Conservation (phyloP, 2,797 vertebrate genomes). For the Galagoides demidoff region DNA sequence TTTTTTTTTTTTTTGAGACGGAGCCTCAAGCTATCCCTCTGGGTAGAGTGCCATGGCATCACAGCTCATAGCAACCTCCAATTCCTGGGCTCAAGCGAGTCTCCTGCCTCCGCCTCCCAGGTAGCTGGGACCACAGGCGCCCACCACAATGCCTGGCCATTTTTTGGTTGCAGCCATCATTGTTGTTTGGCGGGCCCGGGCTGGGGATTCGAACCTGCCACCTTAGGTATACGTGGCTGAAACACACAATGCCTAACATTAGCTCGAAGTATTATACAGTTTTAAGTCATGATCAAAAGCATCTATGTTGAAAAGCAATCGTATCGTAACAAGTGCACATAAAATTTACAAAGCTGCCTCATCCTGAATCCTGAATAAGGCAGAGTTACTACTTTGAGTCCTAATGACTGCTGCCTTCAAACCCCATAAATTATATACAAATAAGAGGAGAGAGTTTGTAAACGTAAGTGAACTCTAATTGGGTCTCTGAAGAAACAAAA, state of each 20-base stretch:
- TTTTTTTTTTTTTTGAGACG: no score
- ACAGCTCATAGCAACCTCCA: no score
- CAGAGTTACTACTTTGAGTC: constrained; percentile 36
- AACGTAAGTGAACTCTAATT: constrained; percentile 53
- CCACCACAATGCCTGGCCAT: no score
- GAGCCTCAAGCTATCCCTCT: no score
- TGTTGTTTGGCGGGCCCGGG: no score
- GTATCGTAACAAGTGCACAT: constrained; percentile 46
- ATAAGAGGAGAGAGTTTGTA: constrained; percentile 1
- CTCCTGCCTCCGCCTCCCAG: no score
- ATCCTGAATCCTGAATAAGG: background rate
- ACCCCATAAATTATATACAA: constrained; percentile 38
- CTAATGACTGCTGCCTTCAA: constrained; percentile 58
- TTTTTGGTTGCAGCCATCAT: no score
- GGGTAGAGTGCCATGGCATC: no score
- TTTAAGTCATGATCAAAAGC: constrained; percentile 44
- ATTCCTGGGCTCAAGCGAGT: no score
- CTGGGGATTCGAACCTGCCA: no score
- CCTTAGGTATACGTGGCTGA: no score
- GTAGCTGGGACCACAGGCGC: no score
- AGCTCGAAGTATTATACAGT: constrained; percentile 36
- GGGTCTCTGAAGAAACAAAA: constrained; percentile 52
- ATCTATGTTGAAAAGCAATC: constrained; percentile 52
- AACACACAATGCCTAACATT: background rate
- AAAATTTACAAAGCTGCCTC: constrained; percentile 50